Base-by-base conservation (phyloP, 2,797 vertebrate species). In the Anguilla anguilla region DNA sequence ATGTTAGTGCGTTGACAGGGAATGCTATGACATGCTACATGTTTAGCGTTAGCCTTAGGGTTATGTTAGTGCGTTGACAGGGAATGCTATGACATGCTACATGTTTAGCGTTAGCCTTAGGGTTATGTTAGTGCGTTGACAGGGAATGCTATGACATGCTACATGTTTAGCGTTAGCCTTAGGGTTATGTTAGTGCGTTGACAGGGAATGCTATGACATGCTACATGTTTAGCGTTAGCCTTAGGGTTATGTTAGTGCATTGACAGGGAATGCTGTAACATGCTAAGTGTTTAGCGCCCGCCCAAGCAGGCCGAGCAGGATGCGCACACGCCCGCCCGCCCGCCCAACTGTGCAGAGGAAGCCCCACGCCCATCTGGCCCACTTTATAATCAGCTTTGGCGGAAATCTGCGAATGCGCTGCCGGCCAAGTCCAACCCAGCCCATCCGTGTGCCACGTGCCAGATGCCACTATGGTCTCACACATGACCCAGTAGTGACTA, bases 361-460 rank as follows among this genome's bases (percentile, higher is more conserved):
- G 55, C 35, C 61, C 31, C 39, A 7, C n/a, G 88, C 90, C 94
- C 94, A 94, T 95, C 94, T 96, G 95, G 92, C 87, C 53, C 6
- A 43, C 74, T 91, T 89, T 94, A 17, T 61, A 95, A 85, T 88
- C 69, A 79, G 64, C 64, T 87, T 87, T 72, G 67, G 22, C n/a
- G 4, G 81, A 67, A 43, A n/a, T 49, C 28, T 53, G 69, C 83
- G 61, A 51, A 72, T 22, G 2, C 22, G 7, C 43, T 25, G 77
- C 39, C n/a, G 25, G 35, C 39, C 15, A 13, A 81, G 17, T 49
- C 77, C 43, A 15, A 35, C 9, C 51, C 39, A 49, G 35, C 9
- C 61, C 13, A 43, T 51, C 6, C 51, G 51, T 51, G 51, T 51
- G 51, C 51, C 46, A 57, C 31, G 6, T 13, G 3, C n/a, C 74